These are phyloP conservation scores for Coronaproctus castanopsis DNA, from an alignment of 2,888 invertebrate genomes.

Conservation along the genomic window DNA sequence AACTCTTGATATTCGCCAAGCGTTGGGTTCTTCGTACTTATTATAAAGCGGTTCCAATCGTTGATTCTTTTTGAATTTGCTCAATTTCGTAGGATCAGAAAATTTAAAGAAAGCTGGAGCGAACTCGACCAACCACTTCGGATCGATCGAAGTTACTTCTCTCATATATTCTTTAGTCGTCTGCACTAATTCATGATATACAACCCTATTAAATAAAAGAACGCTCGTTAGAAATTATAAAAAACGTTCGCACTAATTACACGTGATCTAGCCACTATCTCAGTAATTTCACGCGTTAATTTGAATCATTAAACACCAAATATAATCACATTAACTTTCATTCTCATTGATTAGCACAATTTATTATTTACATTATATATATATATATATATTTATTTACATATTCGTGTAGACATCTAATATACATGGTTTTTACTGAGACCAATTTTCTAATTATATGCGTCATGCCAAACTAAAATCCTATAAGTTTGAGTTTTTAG, in stretches of 20 bases:
- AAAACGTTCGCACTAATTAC: too few species aligned
- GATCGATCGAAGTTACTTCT: conserved; percentile 90
- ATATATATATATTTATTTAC: too few species aligned
- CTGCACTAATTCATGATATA: conserved; percentile 95
- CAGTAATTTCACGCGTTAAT: too few species aligned
- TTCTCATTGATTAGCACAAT: too few species aligned
- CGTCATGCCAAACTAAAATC: too few species aligned
- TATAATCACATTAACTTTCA: too few species aligned
- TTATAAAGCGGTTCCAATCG: conserved; percentile 92
- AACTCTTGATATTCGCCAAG: conserved; percentile 93
- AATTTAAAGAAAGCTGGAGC: conserved; percentile 98
- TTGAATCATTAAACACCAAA: too few species aligned
- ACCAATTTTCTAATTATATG: too few species aligned
- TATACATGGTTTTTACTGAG: too few species aligned
- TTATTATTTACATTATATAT: too few species aligned
- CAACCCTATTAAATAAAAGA: conserved; percentile 43
- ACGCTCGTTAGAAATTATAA: not conserved
- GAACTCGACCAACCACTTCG: conserved; percentile 97
- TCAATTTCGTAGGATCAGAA: conserved; percentile 92
- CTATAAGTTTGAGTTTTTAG: too few species aligned
- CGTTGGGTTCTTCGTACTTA: conserved; percentile 97
- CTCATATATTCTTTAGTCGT: conserved; percentile 99
- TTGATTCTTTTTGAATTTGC: conserved; percentile 98
- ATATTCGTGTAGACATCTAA: too few species aligned
- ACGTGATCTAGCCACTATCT: not conserved